Percentiles rank a stretch among this genome's conserved stretches.
These are phyloP conservation scores for Oxyura jamaicensis DNA, from an alignment of 2,113 vertebrate genomes.

Conservation along the genomic window DNA sequence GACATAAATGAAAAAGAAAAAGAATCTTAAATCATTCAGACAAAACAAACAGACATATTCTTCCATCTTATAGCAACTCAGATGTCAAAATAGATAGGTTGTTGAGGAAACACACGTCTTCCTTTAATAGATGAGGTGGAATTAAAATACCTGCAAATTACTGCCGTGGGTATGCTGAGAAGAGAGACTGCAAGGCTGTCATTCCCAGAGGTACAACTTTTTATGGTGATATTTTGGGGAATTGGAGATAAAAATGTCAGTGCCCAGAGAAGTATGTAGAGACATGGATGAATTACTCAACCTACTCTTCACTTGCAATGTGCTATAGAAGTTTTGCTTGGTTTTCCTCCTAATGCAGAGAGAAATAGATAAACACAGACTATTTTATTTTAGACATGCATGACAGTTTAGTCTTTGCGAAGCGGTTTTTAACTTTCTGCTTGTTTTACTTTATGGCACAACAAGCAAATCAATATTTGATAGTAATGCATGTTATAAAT, in stretches of 20 bases:
- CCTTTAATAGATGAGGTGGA: constrained; percentile 59
- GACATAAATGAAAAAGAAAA: constrained; percentile 62
- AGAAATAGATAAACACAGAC: background rate
- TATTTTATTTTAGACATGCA: background rate
- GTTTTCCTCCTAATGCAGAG: background rate
- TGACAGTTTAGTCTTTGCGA: background rate
- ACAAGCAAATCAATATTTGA: background rate
- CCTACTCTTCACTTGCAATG: background rate
- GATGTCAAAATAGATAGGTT: constrained; percentile 73
- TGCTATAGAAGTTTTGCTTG: background rate
- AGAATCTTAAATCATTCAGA: constrained; percentile 33
- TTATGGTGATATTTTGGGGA: constrained; percentile 24
- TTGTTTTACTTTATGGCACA: background rate
- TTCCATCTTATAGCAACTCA: constrained; percentile 39
- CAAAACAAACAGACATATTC: constrained; percentile 47
- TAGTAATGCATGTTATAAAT: constrained; percentile 5
- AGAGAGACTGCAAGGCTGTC: constrained; percentile 51
- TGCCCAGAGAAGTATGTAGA: background rate
- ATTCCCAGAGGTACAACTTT: constrained; percentile 54
- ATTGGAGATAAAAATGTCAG: constrained; percentile 41
- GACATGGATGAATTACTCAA: background rate
- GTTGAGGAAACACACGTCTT: constrained; percentile 68
- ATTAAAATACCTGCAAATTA: constrained; percentile 72
- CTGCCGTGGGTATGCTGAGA: constrained; percentile 56
- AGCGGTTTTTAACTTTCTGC: background rate